Base-by-base conservation (phyloP, 2,797 vertebrate genomes). In the Lates japonicus region DNA sequence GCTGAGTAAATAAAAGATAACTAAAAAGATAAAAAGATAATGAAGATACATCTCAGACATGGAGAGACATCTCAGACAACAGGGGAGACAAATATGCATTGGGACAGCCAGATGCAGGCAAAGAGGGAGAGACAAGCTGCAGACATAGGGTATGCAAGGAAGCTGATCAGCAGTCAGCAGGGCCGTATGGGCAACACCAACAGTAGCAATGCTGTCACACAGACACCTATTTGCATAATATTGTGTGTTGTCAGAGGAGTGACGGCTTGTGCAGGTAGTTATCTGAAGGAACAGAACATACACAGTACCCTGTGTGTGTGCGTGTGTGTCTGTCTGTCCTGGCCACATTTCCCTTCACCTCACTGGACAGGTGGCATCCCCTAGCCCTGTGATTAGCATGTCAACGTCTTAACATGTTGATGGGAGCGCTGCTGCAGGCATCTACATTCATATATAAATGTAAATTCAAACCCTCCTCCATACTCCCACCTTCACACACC, bases 381-480 rank as follows among this genome's bases (percentile, higher is more conserved):
- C 88, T 75, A 93, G 90, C 93, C 94, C 92, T 92, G 92, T 96
- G 94, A 96, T 96, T 96, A 95, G 92, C 76, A 81, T 95, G 95
- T 96, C 95, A 95, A 87, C 86, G 78, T 95, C 93, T 95, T 94
- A 94, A 94, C 93, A 92, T 93, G 94, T 94, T 90, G 85, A 91
- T 81, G 81, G 74, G 79, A 86, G 78, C 70, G 55, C 76, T 39
- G 70, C 90, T 76, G 54, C 85, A 88, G 87, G 81, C 93, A 92
- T 94, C 92, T 94, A 90, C 93, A 92, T 94, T 88, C 94, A 94
- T 93, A 94, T 95, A 94, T 94, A 94, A 95, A 96, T 95, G 92
- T 87, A 90, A 90, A 92, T 89, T 87, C 80, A 76, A 81, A 58
- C 80, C 65, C 79, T 52, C 62, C 60, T 60, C 62, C 48, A 2